These are phyloP conservation scores for Danio jaintianensis DNA, from an alignment of 2,797 vertebrate species.

Conservation along the genomic window DNA sequence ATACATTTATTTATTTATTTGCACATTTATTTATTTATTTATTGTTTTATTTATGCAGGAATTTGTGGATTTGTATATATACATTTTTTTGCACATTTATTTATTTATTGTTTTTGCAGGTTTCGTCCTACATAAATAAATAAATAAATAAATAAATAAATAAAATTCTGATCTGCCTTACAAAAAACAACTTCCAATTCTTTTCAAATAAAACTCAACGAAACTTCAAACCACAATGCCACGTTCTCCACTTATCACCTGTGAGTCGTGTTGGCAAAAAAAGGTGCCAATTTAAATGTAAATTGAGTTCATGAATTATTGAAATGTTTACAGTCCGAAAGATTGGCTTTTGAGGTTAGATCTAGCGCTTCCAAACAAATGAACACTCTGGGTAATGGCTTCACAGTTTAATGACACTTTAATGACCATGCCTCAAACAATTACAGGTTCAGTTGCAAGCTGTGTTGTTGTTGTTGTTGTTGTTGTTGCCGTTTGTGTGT, in stretches of 20 bases:
- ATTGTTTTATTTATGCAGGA: no score
- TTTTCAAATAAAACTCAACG: neutral
- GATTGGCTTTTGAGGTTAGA: conserved; percentile 4
- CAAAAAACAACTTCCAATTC: neutral
- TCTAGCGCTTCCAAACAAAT: conserved; percentile 23
- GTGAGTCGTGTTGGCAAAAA: conserved; percentile 2
- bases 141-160: no score
- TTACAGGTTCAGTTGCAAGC: neutral
- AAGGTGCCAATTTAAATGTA: neutral
- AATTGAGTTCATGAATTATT: conserved; percentile 68
- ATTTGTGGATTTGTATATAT: no score
- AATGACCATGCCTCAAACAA: conserved; percentile 18
- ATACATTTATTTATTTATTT: no score
- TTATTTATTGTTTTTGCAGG: no score
- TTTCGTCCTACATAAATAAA: no score
- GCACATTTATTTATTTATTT: no score
- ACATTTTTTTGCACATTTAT: no score
- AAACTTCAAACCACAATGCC: neutral
- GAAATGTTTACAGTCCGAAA: conserved; percentile 25
- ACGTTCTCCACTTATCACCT: neutral
- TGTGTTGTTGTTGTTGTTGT: neutral
- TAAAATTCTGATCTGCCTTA: no score
- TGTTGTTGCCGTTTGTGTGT: neutral
- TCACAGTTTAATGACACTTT: neutral
- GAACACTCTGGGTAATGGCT: conserved; percentile 1